Percentiles rank a stretch among this genome's conserved stretches.
Conservation (phyloP, 2,888 invertebrate species). For the Trissolcus japonicus region DNA sequence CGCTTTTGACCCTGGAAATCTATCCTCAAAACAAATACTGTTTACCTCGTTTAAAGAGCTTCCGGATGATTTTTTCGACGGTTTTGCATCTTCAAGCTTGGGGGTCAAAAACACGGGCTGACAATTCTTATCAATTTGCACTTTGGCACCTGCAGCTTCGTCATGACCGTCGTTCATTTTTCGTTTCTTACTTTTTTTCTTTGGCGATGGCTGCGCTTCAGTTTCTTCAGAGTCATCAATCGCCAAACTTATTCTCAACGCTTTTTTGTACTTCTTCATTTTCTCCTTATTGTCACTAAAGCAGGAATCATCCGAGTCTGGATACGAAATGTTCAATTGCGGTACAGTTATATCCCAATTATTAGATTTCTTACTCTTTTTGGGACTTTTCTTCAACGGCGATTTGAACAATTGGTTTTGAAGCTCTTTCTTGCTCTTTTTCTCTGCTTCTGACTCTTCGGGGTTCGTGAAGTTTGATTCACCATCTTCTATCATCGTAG, state of each 20-base stretch:
- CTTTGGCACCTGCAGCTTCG: background rate
- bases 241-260: constrained; percentile 3
- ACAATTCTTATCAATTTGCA: background rate
- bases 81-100: constrained; percentile 5
- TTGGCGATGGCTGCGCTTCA: background rate
- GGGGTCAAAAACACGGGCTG: constrained; percentile 3
- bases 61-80: background rate
- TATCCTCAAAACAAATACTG: background rate
- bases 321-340: background rate
- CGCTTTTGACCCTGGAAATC: background rate
- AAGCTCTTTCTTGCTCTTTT: background rate
- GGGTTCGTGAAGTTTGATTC: background rate
- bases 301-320: constrained; percentile 17
- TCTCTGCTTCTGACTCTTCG: background rate
- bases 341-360: background rate
- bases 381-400: background rate
- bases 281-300: constrained; percentile 12
- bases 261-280: constrained; percentile 15
- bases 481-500: background rate
- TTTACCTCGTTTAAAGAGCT: background rate
- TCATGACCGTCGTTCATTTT: background rate
- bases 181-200: constrained; percentile 9
- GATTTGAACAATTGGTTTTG: background rate
- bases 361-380: background rate
- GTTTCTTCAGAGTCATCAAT: constrained; percentile 3